Conservation (phyloP, 2,797 vertebrate species). For the Crypturellus tataupa region DNA sequence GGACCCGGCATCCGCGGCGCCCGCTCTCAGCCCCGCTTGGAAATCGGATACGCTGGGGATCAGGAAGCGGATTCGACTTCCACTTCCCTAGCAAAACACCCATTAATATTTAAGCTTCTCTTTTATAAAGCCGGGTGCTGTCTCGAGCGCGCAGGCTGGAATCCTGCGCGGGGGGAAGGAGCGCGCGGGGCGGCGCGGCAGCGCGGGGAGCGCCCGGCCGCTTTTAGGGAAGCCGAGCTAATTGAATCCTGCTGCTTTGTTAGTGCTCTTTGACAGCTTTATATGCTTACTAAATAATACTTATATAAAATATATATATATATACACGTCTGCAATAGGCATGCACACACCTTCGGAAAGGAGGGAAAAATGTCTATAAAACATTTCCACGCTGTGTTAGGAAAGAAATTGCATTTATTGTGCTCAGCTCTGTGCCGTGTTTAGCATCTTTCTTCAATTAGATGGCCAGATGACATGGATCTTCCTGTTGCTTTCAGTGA, state of each 20-base stretch:
- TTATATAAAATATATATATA: constrained; percentile 34
- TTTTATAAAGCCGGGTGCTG: constrained; percentile 83
- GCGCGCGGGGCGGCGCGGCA: constrained; percentile 62
- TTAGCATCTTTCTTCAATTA: constrained; percentile 75
- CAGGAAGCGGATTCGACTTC: constrained; percentile 92
- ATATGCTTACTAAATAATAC: constrained; percentile 67
- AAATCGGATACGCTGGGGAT: constrained; percentile 90
- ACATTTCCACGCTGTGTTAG: constrained; percentile 68
- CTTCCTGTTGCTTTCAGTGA: constrained; percentile 67
- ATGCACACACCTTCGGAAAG: constrained; percentile 49
- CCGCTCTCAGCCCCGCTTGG: constrained; percentile 77
- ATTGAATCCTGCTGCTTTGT: constrained; percentile 78
- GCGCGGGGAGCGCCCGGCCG: constrained; percentile 58
- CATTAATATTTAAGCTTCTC: constrained; percentile 86
- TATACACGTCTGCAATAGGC: not conserved
- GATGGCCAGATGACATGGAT: constrained; percentile 52
- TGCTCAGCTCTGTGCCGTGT: constrained; percentile 17
- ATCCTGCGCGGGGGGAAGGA: constrained; percentile 79
- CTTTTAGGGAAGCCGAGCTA: constrained; percentile 45
- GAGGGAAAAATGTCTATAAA: constrained; percentile 52
- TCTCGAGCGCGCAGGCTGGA: constrained; percentile 72
- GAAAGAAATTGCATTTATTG: constrained; percentile 57
- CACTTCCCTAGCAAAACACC: constrained; percentile 90
- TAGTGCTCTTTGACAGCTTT: constrained; percentile 76
- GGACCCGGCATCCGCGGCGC: constrained; percentile 66